Evolutionary conservation across 2,797 vertebrate species (phyloP), one percentile per base, ranked within the genome.

Genomic region (Paratrypauchen microcephalus): DNA sequence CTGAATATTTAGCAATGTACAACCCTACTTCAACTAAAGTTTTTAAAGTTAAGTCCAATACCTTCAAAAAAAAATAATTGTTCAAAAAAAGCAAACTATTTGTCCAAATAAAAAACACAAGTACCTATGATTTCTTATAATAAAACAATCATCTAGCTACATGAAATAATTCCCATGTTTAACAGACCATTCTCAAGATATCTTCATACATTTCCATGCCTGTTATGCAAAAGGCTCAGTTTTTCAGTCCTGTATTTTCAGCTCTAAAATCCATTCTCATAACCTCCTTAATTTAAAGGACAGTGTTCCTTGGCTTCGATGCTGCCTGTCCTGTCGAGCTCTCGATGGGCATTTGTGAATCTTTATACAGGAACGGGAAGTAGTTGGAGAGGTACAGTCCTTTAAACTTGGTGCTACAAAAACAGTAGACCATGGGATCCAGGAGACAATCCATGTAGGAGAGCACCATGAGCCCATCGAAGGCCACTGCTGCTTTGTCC

Each of bases 341-440:
- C 0, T 86, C 78, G 0, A 32, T 92, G 92, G 58, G 90, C 92
- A 83, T 90, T 94, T 54, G 91, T 91, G 80, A 94, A 90, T 61
- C 19, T 61, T 61, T 61, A 23, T 21, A 21, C 11, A 61, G 32
- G 32, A 39, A 61, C 1, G 89, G 88, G 26, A 79, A 91, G 79
- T 89, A 88, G 26, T 77, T 71, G 58, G 71, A 30, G 1, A 90
- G 0, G 72, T 92, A 92, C 6, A 82, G 75, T 0, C 85, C 72
- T 75, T 93, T 94, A 64, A 94, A 94, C 24, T 89, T 90, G 0
- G 91, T 89, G 82, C 92, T 87, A 67, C 92, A 93, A 80, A 94
- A 90, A 76, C 93, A 94, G 81, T 94, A 94, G 0, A 94, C 85
- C 13, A 94, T 74, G 0, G 93, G 93, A 72, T 94, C 93, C 69